phyloP scores from a whole-genome alignment of 2,888 invertebrate genomes.

The Orthosia gothica region DNA sequence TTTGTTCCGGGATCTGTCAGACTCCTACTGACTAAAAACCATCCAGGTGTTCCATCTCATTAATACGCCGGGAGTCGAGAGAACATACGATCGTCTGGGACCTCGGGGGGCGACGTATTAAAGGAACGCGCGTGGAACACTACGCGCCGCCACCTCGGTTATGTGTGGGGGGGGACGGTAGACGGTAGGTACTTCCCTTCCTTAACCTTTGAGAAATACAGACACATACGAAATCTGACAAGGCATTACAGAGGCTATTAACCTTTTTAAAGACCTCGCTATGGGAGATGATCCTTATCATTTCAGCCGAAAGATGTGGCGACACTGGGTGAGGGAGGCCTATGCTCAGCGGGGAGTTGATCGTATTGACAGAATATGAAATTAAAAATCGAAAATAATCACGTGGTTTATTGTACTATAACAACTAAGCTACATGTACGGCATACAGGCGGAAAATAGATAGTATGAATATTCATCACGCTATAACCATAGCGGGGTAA shows the following conservation, averaged over 20 bases:
- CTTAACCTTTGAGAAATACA: too few relatives aligned
- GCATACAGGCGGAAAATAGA: slow-evolving; percentile 55
- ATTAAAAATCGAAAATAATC: slow-evolving; percentile 33
- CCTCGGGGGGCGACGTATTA: too few relatives aligned
- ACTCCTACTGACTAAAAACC: too few relatives aligned
- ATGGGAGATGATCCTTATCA: neutral
- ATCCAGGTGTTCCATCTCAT: too few relatives aligned
- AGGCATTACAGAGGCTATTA: neutral
- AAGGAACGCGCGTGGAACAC: too few relatives aligned
- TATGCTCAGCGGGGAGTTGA: neutral
- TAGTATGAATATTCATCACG: slow-evolving; percentile 43
- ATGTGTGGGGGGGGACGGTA: too few relatives aligned
- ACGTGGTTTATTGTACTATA: slow-evolving; percentile 56
- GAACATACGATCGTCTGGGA: too few relatives aligned
- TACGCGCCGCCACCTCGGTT: too few relatives aligned
- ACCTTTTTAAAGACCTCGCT: neutral
- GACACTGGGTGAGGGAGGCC: neutral
- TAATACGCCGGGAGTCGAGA: too few relatives aligned
- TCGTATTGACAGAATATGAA: neutral
- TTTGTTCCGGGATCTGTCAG: too few relatives aligned
- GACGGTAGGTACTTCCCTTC: too few relatives aligned
- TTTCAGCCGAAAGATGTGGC: too few relatives aligned
- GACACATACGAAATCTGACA: neutral
- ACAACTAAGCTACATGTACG: slow-evolving; percentile 53
- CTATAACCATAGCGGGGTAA: slow-evolving; percentile 29